phyloP scores from a whole-genome alignment of 2,797 vertebrate species.

The Numenius phaeopus region DNA sequence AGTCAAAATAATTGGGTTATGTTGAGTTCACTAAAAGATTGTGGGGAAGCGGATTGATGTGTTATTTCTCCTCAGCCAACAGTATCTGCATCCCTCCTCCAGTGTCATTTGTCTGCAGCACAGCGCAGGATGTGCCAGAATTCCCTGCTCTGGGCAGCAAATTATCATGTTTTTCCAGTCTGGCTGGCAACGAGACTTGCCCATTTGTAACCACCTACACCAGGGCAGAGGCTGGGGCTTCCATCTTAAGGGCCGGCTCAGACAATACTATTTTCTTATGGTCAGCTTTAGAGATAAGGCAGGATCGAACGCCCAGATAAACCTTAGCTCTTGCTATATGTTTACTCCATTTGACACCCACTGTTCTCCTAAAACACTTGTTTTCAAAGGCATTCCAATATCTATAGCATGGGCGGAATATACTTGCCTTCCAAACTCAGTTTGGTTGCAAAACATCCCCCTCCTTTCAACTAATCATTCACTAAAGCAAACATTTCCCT shows the following conservation, averaged over 20 bases:
- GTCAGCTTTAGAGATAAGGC: background rate
- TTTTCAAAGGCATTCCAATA: background rate
- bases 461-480: background rate
- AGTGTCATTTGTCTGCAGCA: background rate
- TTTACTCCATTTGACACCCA: background rate
- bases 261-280: background rate
- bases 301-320: background rate
- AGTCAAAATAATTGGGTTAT: background rate
- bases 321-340: background rate
- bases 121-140: background rate
- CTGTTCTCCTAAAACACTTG: background rate
- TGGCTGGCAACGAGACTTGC: background rate
- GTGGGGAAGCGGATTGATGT: background rate
- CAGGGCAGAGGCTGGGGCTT: background rate
- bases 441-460: background rate
- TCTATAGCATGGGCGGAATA: background rate
- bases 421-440: background rate
- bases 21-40: background rate
- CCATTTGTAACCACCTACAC: background rate
- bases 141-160: background rate
- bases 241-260: background rate
- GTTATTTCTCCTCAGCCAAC: background rate
- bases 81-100: background rate
- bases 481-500: background rate
- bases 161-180: background rate